Percentiles rank a stretch among this genome's conserved stretches.
phyloP scores from a whole-genome alignment of 2,888 invertebrate genomes.

The Rhingia campestris region DNA sequence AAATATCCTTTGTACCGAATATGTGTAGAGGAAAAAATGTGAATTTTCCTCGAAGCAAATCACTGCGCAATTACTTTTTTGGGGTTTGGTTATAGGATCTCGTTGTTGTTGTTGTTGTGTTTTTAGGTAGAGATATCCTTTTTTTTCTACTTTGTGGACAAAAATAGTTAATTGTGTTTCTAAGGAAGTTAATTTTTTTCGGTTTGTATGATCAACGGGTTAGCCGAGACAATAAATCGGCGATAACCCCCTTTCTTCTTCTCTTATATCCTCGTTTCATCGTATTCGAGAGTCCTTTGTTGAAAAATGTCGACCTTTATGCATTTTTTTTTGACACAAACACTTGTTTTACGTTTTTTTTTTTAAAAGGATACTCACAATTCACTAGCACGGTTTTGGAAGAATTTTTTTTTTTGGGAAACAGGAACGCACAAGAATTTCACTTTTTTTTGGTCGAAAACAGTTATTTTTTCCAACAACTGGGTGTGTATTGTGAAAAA shows the following conservation, averaged over 20 bases:
- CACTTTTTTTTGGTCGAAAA: constrained; percentile 11
- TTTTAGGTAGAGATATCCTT: constrained; percentile 31
- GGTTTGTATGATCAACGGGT: constrained; percentile 68
- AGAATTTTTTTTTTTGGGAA: background rate
- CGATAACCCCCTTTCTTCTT: constrained; percentile 79
- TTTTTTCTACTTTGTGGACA: constrained; percentile 35
- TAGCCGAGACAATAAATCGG: constrained; percentile 78
- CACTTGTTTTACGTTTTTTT: constrained; percentile 9
- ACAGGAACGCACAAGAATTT: constrained; percentile 10
- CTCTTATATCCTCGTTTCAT: constrained; percentile 81
- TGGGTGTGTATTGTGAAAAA: constrained; percentile 67
- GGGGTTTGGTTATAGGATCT: constrained; percentile 55
- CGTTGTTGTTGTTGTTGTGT: constrained; percentile 41
- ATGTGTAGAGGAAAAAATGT: constrained; percentile 4
- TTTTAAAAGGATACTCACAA: constrained; percentile 20
- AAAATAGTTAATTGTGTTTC: constrained; percentile 36
- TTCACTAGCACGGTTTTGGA: constrained; percentile 5
- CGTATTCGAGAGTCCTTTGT: constrained; percentile 74
- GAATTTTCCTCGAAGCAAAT: constrained; percentile 51
- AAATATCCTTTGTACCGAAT: constrained; percentile 43
- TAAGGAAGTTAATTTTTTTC: constrained; percentile 32
- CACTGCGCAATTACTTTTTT: constrained; percentile 69
- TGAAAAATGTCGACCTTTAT: constrained; percentile 44
- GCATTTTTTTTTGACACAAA: constrained; percentile 34
- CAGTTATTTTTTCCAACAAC: constrained; percentile 17